These are phyloP conservation scores for Brachystomella parvula DNA, from an alignment of 1,140 invertebrate genomes.

Conservation along the genomic window DNA sequence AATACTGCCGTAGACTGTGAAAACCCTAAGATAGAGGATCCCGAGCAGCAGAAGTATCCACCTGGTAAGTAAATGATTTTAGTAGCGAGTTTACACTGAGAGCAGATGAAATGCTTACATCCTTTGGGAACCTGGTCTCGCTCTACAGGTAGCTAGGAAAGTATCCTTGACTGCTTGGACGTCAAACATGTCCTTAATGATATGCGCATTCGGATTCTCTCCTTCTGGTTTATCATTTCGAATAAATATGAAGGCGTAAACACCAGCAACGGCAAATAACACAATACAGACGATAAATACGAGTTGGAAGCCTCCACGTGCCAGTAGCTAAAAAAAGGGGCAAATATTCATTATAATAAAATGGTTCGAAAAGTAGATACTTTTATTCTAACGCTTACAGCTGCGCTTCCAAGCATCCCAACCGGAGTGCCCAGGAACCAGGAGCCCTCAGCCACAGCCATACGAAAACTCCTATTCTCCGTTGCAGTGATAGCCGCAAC, in stretches of 20 bases:
- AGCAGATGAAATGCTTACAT: background rate
- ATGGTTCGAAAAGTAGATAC: too few species aligned
- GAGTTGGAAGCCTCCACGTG: background rate
- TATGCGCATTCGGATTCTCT: background rate
- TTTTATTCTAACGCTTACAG: constrained; percentile 1
- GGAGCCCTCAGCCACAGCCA: constrained; percentile 9
- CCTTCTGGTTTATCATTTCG: constrained; percentile 7
- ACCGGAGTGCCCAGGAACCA: constrained; percentile 14
- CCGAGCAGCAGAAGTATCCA: constrained; percentile 11
- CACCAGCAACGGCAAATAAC: background rate
- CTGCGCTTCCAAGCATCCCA: constrained; percentile 9
- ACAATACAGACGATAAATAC: background rate
- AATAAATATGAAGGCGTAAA: constrained; percentile 6
- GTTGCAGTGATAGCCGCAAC: background rate
- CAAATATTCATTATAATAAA: background rate
- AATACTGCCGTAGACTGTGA: constrained; percentile 4
- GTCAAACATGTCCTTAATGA: constrained; percentile 21
- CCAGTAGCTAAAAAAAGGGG: background rate
- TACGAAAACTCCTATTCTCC: constrained; percentile 17
- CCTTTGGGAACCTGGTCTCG: constrained; percentile 3
- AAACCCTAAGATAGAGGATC: background rate
- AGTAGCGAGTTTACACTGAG: background rate
- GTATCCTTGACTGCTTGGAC: constrained; percentile 22
- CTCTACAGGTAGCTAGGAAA: background rate
- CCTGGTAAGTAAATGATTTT: constrained; percentile 2